These are phyloP conservation scores for Thunnus albacares DNA, from an alignment of 2,797 vertebrate species.

Conservation along the genomic window DNA sequence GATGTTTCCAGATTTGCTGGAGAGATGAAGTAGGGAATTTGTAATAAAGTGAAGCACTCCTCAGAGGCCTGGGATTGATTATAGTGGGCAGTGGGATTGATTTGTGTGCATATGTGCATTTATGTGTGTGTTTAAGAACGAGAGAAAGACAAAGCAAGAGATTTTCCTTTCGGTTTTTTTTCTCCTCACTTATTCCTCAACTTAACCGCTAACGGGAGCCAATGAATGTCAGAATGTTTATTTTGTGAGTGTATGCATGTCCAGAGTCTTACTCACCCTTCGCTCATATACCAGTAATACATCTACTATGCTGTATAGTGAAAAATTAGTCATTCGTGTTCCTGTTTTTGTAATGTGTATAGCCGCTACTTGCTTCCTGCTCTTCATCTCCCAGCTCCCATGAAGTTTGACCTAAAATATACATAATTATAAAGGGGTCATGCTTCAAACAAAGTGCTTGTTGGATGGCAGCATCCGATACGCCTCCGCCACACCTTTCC, in stretches of 20 bases:
- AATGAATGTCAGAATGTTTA: slow-evolving; percentile 27
- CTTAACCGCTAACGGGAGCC: slow-evolving; percentile 25
- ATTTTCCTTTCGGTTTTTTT: slow-evolving; percentile 19
- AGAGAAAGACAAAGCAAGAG: slow-evolving; percentile 31
- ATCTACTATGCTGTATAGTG: not conserved
- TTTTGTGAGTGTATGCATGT: slow-evolving; percentile 6
- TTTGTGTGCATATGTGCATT: slow-evolving; percentile 54
- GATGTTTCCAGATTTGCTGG: slow-evolving; percentile 70
- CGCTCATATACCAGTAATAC: not conserved
- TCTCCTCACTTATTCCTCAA: slow-evolving; percentile 7
- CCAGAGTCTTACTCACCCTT: slow-evolving; percentile 11
- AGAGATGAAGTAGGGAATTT: slow-evolving; percentile 68
- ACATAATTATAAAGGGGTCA: not conserved
- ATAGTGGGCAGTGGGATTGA: slow-evolving; percentile 54
- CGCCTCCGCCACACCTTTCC: too few relatives aligned
- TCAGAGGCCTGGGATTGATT: slow-evolving; percentile 72
- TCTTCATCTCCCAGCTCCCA: not conserved
- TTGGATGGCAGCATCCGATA: too few relatives aligned
- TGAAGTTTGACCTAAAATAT: not conserved
- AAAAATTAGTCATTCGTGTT: not conserved
- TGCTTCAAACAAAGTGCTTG: not conserved
- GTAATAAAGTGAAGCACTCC: slow-evolving; percentile 72
- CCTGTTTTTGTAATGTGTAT: not conserved
- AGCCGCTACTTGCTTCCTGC: not conserved
- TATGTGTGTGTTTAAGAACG: slow-evolving; percentile 30